These are phyloP conservation scores for Augiades crinisus DNA, from an alignment of 2,888 invertebrate genomes.

Conservation along the genomic window DNA sequence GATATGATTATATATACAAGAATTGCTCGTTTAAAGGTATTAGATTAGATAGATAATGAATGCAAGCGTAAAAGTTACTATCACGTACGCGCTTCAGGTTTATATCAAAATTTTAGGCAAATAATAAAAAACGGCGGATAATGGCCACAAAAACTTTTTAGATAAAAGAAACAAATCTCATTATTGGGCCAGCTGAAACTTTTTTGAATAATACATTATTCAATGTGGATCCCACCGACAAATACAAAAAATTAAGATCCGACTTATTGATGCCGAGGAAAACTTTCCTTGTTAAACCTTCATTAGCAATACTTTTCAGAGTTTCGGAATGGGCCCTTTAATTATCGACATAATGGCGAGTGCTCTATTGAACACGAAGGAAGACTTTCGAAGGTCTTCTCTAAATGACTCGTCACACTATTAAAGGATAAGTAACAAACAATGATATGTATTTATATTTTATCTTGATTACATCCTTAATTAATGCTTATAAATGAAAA, in stretches of 20 bases:
- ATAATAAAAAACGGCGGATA: not conserved
- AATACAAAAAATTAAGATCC: conserved; percentile 30
- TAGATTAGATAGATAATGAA: too few species aligned
- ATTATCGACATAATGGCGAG: conserved; percentile 46
- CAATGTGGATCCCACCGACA: conserved; percentile 9
- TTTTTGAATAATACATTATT: conserved; percentile 11
- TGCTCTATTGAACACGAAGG: conserved; percentile 25
- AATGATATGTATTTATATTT: not conserved
- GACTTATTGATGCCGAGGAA: conserved; percentile 38
- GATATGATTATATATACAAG: not conserved
- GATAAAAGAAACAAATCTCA: conserved; percentile 13
- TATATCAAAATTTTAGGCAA: too few species aligned
- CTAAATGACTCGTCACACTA: conserved; percentile 1
- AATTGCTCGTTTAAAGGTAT: too few species aligned
- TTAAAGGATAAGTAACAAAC: not conserved
- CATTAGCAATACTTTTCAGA: conserved; percentile 49
- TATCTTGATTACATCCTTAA: too few species aligned
- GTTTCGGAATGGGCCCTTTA: conserved; percentile 40
- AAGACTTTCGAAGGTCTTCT: conserved; percentile 15
- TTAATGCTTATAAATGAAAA: too few species aligned
- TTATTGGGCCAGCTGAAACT: not conserved
- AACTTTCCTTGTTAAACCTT: conserved; percentile 51
- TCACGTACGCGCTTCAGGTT: too few species aligned
- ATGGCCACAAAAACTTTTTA: not conserved
- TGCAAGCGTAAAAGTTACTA: too few species aligned